These are phyloP conservation scores for Lampropteryx suffumata DNA, from an alignment of 2,888 invertebrate genomes.

Conservation along the genomic window DNA sequence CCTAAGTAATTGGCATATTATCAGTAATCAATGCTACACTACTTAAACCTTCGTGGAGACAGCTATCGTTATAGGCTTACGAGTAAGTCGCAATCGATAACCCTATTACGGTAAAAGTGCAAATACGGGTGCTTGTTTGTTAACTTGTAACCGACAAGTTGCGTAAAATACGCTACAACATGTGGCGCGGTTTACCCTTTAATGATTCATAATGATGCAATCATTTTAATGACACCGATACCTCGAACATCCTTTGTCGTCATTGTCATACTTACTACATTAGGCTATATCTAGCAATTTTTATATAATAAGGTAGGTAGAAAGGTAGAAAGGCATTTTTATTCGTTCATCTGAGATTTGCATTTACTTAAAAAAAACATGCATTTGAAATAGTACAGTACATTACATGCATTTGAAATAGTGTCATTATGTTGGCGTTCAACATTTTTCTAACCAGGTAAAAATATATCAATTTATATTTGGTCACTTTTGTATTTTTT, in stretches of 20 bases:
- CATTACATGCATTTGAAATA: too few species aligned
- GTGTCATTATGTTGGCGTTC: too few species aligned
- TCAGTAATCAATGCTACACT: background rate
- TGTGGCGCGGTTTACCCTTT: constrained; percentile 54
- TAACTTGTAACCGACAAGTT: constrained; percentile 23
- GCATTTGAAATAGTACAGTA: too few species aligned
- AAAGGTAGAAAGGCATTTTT: too few species aligned
- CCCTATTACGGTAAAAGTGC: constrained; percentile 13
- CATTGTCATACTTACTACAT: constrained; percentile 30
- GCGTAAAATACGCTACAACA: constrained; percentile 34
- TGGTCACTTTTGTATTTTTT: too few species aligned
- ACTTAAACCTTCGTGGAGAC: background rate
- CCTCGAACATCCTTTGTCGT: constrained; percentile 22
- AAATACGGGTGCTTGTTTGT: constrained; percentile 21
- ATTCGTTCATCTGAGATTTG: too few species aligned
- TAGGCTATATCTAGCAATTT: constrained; percentile 1
- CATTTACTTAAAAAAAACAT: too few species aligned
- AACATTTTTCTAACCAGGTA: too few species aligned
- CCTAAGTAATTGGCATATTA: background rate
- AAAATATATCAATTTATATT: too few species aligned
- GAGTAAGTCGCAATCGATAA: constrained; percentile 24
- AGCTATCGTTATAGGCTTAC: constrained; percentile 5
- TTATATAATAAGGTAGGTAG: too few species aligned
- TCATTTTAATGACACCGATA: constrained; percentile 53
- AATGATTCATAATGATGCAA: constrained; percentile 68